Conservation (phyloP, 2,113 vertebrate genomes). For the Todiramphus chloris region DNA sequence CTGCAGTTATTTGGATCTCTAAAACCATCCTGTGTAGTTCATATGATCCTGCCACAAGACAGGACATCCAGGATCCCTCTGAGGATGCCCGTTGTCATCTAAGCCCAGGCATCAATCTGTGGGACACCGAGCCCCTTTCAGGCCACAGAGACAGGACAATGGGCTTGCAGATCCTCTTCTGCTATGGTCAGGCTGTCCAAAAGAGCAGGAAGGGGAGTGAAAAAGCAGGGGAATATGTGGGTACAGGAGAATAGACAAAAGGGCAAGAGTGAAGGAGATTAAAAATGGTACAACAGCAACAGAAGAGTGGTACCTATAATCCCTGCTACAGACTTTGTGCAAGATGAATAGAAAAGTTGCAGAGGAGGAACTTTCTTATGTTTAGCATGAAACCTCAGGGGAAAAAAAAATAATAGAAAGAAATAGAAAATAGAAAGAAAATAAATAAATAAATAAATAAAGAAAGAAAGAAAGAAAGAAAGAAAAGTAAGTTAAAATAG, state of each 20-base stretch:
- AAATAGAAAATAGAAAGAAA: neutral
- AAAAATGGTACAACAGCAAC: neutral
- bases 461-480: too few species aligned
- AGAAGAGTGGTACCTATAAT: neutral
- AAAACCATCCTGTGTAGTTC: neutral
- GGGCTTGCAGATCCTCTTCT: neutral
- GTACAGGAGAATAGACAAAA: neutral
- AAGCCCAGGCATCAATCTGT: neutral
- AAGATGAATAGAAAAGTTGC: neutral
- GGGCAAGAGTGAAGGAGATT: neutral
- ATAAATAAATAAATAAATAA: too few species aligned
- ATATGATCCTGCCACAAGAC: neutral
- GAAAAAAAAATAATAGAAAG: neutral
- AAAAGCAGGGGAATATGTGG: neutral
- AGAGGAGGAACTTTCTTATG: neutral
- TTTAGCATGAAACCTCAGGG: neutral
- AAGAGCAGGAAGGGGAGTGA: neutral
- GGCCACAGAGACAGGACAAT: neutral
- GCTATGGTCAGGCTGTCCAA: neutral
- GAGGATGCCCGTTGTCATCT: neutral
- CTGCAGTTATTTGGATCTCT: neutral
- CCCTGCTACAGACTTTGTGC: neutral
- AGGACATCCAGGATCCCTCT: neutral
- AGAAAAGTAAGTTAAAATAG: neutral
- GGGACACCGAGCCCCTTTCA: neutral